Evolutionary conservation across 2,888 invertebrate genomes (phyloP), one percentile per base, ranked within the genome.

Genomic region (Hemicrepidius hirtus): DNA sequence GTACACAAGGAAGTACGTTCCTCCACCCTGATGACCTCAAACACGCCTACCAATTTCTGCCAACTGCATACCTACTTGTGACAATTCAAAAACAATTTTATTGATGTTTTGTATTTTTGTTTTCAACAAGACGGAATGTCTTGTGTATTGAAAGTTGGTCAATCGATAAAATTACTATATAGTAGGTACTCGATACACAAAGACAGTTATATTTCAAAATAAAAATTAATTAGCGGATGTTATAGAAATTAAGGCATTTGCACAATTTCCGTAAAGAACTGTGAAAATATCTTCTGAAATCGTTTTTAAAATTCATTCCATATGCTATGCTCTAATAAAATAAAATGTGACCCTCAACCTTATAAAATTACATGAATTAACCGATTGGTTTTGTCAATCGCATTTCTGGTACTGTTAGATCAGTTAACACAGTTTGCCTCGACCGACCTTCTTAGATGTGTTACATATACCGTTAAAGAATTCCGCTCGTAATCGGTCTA

Each of bases 11-110:
- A 73, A 73, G 65, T 68, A 65, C 66, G 66, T 65, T 69, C 72
- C 62, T 68, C 67, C 68, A 69, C 59, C 64, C 57, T 68, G 59
- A 69, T 69, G 73, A 73, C 68, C 73, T 73, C 69, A 65, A 73
- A 69, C 69, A 69, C 57, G 57, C 57, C 57, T 57, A 57, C 57
- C 57, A 40, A 57, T 57, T 57, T 57, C 57, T 57, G 57, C 57
- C 18, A 37, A 57, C 40, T 57, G 57, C 57, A 57, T 57, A 20
- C 57, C 37, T 57, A 20, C 53, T 53, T 53, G 6, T 44, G 44
- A 18, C 44, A 44, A 12, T 12, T 44, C 13, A 18, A 44, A 44
- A 44, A 44, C 44, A 4, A 18, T 18, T 44, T 32, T 32, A 32
- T 32, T 32, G 5, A 32, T 9, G 32, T 9, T 32, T 32, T 32